phyloP scores from a whole-genome alignment of 2,113 vertebrate species.

The Chaenogobius annularis region DNA sequence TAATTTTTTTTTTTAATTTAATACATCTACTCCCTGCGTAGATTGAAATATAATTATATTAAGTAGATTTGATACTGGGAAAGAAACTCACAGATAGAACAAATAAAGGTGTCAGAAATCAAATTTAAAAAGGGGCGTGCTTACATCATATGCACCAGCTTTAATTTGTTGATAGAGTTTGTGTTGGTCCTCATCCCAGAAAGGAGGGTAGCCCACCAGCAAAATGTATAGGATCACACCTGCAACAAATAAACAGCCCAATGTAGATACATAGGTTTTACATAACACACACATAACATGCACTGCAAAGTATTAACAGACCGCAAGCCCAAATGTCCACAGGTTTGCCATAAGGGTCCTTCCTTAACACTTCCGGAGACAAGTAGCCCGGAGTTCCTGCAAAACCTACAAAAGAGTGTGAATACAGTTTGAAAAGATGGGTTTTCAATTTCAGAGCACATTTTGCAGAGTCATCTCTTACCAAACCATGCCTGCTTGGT shows the following conservation, averaged over 20 bases:
- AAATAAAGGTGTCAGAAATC: too few relatives aligned
- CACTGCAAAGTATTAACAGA: conserved; percentile 72
- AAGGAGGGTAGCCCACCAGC: conserved; percentile 97
- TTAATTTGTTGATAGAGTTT: conserved; percentile 99
- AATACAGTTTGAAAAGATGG: not conserved
- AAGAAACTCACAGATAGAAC: not conserved
- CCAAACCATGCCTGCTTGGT: conserved; percentile 99
- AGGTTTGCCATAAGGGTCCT: conserved; percentile 98
- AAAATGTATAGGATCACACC: conserved; percentile 98
- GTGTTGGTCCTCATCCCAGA: conserved; percentile 99
- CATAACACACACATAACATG: not conserved
- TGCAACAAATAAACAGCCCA: conserved; percentile 57
- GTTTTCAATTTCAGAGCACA: not conserved
- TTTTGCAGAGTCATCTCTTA: conserved; percentile 70
- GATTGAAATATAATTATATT: not conserved
- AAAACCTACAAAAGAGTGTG: conserved; percentile 81
- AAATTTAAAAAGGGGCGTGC: conserved; percentile 35
- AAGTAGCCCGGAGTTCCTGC: conserved; percentile 98
- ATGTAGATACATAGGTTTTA: not conserved
- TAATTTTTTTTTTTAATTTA: not conserved
- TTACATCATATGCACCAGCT: conserved; percentile 97
- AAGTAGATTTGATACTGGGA: not conserved
- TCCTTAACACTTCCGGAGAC: conserved; percentile 96
- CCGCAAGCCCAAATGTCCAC: conserved; percentile 99
- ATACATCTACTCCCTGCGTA: not conserved